Evolutionary conservation across 2,113 vertebrate genomes (phyloP), one percentile per base, ranked within the genome.

Genomic region (Megaceryle torquata): DNA sequence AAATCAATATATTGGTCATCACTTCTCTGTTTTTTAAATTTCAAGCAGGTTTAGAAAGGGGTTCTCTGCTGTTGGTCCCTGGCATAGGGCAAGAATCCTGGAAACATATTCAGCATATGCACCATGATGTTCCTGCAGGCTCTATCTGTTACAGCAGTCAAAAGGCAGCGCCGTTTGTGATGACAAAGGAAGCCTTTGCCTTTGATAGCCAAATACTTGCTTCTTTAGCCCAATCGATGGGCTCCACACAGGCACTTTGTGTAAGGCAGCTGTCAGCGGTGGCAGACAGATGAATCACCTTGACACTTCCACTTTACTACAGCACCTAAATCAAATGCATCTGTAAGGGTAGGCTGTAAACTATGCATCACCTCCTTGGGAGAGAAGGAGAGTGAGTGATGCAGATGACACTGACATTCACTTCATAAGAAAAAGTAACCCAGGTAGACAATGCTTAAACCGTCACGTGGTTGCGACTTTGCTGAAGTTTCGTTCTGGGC

Each of bases 241-340:
- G 5, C 76, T 72, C 88, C 72, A 28, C 80, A 70, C 69, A 56
- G 84, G 92, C 83, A 78, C 83, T 83, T 78, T 68, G 61, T 86
- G 79, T 51, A 85, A 79, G 65, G 68, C 79, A 89, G 88, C 82
- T 88, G 92, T 91, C 95, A 87, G 61, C 4, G 1, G 43, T 70
- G 75, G 91, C 74, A 95, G 69, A 88, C 61, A 86, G 68, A 95
- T 95, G 79, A 61, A 97, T 95, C 77, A 84, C 94, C 89, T 96
- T 81, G 91, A 95, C 61, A 88, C 82, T 91, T 96, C 56, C 89
- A 95, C 87, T 94, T 95, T 77, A 72, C 84, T 86, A 60, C 88
- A 91, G 85, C 72, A 83, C 86, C 72, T 94, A 94, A 97, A 93
- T 95, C 89, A 95, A 93, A 95, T 78, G 82, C 82, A 91, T 93